Percentiles rank a stretch among this genome's conserved stretches.
phyloP scores from a whole-genome alignment of 2,797 vertebrate species.

The Neostethus bicornis region DNA sequence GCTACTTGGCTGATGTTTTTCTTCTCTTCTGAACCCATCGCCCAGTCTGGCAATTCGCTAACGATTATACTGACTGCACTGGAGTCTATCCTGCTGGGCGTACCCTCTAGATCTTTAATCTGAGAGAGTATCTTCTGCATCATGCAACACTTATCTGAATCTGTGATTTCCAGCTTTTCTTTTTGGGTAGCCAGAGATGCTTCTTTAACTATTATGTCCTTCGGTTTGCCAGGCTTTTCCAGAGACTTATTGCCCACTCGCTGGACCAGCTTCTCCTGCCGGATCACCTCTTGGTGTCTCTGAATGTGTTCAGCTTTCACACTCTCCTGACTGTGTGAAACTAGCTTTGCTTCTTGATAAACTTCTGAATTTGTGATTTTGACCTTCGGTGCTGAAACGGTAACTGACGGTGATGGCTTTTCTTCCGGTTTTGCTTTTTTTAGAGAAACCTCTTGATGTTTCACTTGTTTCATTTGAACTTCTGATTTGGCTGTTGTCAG shows the following conservation, averaged over 20 bases:
- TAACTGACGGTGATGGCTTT: slow-evolving; percentile 61
- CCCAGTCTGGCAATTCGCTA: slow-evolving; percentile 82
- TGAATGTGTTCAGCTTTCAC: slow-evolving; percentile 64
- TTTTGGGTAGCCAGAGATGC: slow-evolving; percentile 52
- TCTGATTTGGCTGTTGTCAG: slow-evolving; percentile 54
- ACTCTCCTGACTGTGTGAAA: slow-evolving; percentile 71
- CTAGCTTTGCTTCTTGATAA: slow-evolving; percentile 67
- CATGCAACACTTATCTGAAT: slow-evolving; percentile 80
- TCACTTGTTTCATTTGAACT: slow-evolving; percentile 50
- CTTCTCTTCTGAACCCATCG: slow-evolving; percentile 80
- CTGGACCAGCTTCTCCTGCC: slow-evolving; percentile 68
- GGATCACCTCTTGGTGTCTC: slow-evolving; percentile 62
- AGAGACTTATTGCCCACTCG: slow-evolving; percentile 52
- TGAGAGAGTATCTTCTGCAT: slow-evolving; percentile 81
- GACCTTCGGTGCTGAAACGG: slow-evolving; percentile 59
- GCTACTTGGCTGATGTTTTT: slow-evolving; percentile 70
- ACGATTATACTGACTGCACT: slow-evolving; percentile 80
- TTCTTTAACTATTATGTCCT: slow-evolving; percentile 47
- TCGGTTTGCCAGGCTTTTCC: slow-evolving; percentile 41
- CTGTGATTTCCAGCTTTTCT: slow-evolving; percentile 70
- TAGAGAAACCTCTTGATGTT: slow-evolving; percentile 56
- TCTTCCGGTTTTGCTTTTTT: slow-evolving; percentile 62
- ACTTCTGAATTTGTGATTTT: slow-evolving; percentile 53
- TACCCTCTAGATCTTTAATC: slow-evolving; percentile 83
- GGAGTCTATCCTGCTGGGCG: slow-evolving; percentile 77